Base-by-base conservation (phyloP, 2,797 vertebrate genomes). In the Anisognathus igniventris region DNA sequence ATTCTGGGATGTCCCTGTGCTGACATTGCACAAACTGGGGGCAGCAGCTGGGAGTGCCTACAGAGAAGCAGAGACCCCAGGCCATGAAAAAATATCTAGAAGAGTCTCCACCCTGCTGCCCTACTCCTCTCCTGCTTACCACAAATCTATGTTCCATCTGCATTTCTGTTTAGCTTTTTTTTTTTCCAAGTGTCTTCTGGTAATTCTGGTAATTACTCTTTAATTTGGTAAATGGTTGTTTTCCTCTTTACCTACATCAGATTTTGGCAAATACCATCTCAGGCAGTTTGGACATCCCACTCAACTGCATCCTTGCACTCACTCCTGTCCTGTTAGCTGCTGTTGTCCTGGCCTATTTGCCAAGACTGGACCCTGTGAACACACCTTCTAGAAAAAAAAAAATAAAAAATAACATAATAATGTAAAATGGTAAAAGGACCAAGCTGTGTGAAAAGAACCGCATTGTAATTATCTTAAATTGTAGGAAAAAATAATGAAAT, bases 1-100 rank as follows among this genome's bases (percentile, higher is more conserved):
- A 8, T 24, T 30, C 19, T 22, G 7, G 14, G 6, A 3, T 44
- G 12, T 4, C 12, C 40, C 37, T 1, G 0, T 14, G 30, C 14
- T 50, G 44, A 3, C 35, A 2, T 1, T 19, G 24, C 45, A 35
- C 1, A 1, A 45, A 28, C 23, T 73, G 51, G 30, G 25, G 27
- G 51, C 23, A 80, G 51, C 27, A 35, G 7, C 5, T 25, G 39
- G 22, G 9, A 18, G 21, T 47, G 28, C 12, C 31, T 14, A 4
- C 12, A 30, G 39, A 21, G 35, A 44, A 31, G 39, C 23, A 75
- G n/a, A 77, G 12, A 2, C 9, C n/a, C 27, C 31, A 11, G 13
- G 12, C 33, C 31, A n/a, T 6, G 16, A 4, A 50, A 8, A 12
- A 27, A 13, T 0, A 1, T 13, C 47, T 53, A 12, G 4, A 30